These are phyloP conservation scores for Furcula furcula DNA, from an alignment of 2,888 invertebrate species.

Conservation along the genomic window DNA sequence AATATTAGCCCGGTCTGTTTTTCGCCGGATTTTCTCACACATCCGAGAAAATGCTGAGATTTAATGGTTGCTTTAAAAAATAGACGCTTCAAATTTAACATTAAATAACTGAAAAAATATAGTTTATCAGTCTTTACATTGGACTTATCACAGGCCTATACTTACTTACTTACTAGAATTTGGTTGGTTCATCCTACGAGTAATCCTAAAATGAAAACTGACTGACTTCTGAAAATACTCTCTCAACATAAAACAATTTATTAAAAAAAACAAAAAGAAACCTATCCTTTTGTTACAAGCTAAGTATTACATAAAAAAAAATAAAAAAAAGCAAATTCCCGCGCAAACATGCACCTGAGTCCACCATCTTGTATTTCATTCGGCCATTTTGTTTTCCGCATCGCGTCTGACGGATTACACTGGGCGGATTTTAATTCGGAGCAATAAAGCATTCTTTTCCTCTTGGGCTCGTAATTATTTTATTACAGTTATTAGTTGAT, in stretches of 20 bases:
- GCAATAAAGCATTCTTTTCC: slow-evolving; percentile 68
- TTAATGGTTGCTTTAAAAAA: too few species aligned
- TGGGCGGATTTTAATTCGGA: slow-evolving; percentile 50
- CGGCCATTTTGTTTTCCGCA: slow-evolving; percentile 51
- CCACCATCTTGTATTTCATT: slow-evolving; percentile 52
- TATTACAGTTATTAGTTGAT: slow-evolving; percentile 66
- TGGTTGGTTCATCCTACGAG: too few species aligned
- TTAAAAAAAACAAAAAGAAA: slow-evolving; percentile 5
- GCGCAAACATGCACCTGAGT: slow-evolving; percentile 57
- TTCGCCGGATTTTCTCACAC: too few species aligned
- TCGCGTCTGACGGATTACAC: slow-evolving; percentile 68
- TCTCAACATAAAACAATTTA: neutral
- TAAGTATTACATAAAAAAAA: slow-evolving; percentile 22
- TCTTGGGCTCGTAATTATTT: slow-evolving; percentile 59
- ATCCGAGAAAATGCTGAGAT: too few species aligned
- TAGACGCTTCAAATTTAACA: too few species aligned
- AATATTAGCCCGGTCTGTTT: too few species aligned
- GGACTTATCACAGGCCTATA: too few species aligned
- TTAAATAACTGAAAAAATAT: too few species aligned
- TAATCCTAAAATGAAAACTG: too few species aligned
- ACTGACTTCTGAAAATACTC: too few species aligned
- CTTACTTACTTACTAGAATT: too few species aligned
- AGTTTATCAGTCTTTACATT: too few species aligned
- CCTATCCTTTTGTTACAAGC: neutral
- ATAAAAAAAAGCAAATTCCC: slow-evolving; percentile 38